These are phyloP conservation scores for Malacoctenus gilli DNA, from an alignment of 2,797 vertebrate genomes.

Conservation along the genomic window DNA sequence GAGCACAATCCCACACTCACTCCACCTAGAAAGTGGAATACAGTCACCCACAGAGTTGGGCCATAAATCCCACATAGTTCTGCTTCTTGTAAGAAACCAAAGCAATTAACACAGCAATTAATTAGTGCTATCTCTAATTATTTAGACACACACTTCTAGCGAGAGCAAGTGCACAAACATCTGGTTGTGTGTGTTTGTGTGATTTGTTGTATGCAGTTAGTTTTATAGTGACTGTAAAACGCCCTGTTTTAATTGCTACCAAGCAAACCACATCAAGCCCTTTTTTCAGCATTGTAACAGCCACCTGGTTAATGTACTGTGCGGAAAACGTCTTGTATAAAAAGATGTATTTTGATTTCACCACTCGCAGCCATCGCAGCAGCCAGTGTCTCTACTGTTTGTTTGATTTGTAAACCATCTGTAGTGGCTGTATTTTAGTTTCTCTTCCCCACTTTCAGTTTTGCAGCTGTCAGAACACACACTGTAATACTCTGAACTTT, in stretches of 20 bases:
- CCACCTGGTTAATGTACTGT: not conserved
- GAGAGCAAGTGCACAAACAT: not conserved
- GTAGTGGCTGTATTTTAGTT: conserved; percentile 12
- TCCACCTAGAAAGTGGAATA: too few relatives aligned
- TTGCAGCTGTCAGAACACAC: not conserved
- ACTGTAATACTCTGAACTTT: not conserved
- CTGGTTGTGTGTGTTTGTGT: conserved; percentile 9
- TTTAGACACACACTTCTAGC: conserved; percentile 7
- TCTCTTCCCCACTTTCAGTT: conserved; percentile 41
- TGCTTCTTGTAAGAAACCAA: not conserved
- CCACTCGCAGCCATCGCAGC: too few relatives aligned
- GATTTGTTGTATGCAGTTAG: conserved; percentile 7
- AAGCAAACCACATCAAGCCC: too few relatives aligned
- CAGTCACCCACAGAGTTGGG: too few relatives aligned
- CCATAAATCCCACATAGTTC: too few relatives aligned
- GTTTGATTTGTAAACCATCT: not conserved
- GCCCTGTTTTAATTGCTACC: conserved; percentile 11
- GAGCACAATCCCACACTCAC: too few relatives aligned
- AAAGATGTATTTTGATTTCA: not conserved
- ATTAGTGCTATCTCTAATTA: not conserved
- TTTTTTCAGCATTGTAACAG: too few relatives aligned
- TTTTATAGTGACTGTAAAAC: conserved; percentile 9
- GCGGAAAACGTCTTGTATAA: conserved; percentile 1
- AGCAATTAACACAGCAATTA: not conserved
- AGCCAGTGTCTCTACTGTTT: too few relatives aligned